Evolutionary conservation across 2,888 invertebrate genomes (phyloP).

Genomic region (Lasioglossum pauxillum): DNA sequence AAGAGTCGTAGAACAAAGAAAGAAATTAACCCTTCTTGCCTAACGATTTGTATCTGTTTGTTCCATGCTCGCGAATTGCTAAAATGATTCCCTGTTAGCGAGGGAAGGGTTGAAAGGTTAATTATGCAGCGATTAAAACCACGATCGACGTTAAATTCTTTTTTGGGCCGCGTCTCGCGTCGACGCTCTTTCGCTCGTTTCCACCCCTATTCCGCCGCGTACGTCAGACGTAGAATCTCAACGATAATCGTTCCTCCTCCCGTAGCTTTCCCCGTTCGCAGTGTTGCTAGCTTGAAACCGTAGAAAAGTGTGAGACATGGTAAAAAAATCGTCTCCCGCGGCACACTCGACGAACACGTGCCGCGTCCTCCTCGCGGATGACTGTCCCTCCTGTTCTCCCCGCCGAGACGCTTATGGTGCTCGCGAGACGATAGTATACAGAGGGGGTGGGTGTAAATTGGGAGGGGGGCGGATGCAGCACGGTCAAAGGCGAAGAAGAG

Average conservation of each 20-base stretch:
- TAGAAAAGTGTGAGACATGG: slow-evolving; percentile 68
- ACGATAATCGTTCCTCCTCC: background rate
- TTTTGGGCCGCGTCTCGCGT: background rate
- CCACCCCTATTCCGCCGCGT: too few species aligned
- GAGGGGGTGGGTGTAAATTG: slow-evolving; percentile 24
- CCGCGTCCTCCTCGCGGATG: slow-evolving; percentile 24
- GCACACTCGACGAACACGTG: slow-evolving; percentile 56
- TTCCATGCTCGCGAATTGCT: too few species aligned
- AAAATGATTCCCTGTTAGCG: background rate
- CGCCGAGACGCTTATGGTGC: background rate
- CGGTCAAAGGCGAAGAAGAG: slow-evolving; percentile 35
- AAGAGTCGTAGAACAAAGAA: background rate
- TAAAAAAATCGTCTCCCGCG: slow-evolving; percentile 67
- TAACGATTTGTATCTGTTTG: too few species aligned
- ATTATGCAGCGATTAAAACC: background rate
- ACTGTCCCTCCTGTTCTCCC: slow-evolving; percentile 13
- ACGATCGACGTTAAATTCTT: background rate
- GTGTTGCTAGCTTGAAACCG: slow-evolving; percentile 50
- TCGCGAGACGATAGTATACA: slow-evolving; percentile 17
- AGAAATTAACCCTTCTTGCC: background rate
- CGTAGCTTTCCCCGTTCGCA: slow-evolving; percentile 1
- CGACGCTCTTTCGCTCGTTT: background rate
- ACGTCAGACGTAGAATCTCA: background rate
- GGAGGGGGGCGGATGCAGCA: slow-evolving; percentile 27
- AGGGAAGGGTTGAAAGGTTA: background rate